Base-by-base conservation (phyloP, 2,888 invertebrate genomes). In the Blastobasis lacticolella region DNA sequence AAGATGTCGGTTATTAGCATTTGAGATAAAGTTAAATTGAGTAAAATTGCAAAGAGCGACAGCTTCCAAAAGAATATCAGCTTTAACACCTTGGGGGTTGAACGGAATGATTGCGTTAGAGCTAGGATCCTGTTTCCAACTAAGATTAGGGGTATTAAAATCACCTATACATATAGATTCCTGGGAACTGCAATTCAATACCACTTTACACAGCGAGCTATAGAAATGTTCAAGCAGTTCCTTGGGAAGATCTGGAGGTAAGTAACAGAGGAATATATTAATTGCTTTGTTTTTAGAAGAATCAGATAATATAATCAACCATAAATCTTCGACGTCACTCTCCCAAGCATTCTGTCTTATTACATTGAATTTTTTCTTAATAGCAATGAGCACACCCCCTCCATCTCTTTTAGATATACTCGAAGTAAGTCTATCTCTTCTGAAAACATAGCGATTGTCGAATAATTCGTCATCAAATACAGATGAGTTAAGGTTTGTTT, bases 191-290 rank as follows among this genome's bases (percentile, higher is more conserved):
- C 23, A 37, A 44, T 47, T 4, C 47, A 23, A 4, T 47, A 44
- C 37, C 42, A 5, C 2, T 48, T 48, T n/a, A 47, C 44, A 38
- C 10, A 38, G 42, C 45, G 37, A 9, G 9, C 42, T n/a, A 10
- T 48, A 48, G n/a, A 48, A 51, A n/a, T 37, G 36, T 2, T 37
- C 37, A 6, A 45, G 5, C 6, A 46, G 44, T 3, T 37, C 10
- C 9, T 7, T 9, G 5, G 49, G n/a, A 1, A 57, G 10, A 45
- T 57, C 45, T 4, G 55, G 50, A 0, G 54, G 55, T 9, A 60
- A 37, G 37, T 60, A 60, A 43, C 60, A 60, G 0, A 57, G 7
- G 49, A 53, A 57, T 7, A 58, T 48, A 47, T 57, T 50, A 0
- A 52, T 10, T 41, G 23, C 23, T 23, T 23, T 23, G 7, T 1